Percentiles rank a stretch among this genome's conserved stretches.
phyloP scores from a whole-genome alignment of 2,888 invertebrate species.

The Masnerella sp. region DNA sequence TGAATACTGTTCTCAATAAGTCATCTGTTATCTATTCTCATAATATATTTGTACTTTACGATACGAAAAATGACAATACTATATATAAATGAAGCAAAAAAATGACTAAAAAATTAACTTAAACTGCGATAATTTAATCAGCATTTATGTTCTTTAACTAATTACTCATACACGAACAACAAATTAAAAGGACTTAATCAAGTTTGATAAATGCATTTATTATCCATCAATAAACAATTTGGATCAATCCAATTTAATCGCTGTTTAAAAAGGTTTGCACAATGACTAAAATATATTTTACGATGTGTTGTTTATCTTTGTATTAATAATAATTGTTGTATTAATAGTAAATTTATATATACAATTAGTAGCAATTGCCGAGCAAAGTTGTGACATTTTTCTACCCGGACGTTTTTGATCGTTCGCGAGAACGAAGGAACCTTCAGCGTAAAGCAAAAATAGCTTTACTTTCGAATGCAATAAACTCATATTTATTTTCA shows the following conservation, averaged over 20 bases:
- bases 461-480: slow-evolving; percentile 47
- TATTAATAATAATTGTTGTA: too few relatives aligned
- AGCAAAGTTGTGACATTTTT: slow-evolving; percentile 32
- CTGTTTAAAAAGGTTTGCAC: too few relatives aligned
- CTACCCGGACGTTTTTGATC: slow-evolving; percentile 12
- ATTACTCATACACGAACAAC: too few relatives aligned
- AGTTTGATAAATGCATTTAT: too few relatives aligned
- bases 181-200: too few relatives aligned
- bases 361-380: slow-evolving; percentile 21
- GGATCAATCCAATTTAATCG: too few relatives aligned
- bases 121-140: too few relatives aligned
- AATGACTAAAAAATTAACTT: background rate
- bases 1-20: slow-evolving; percentile 47
- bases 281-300: too few relatives aligned
- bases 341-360: too few relatives aligned
- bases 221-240: too few relatives aligned
- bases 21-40: slow-evolving; percentile 42
- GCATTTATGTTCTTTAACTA: too few relatives aligned
- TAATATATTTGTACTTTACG: slow-evolving; percentile 31
- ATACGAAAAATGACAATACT: slow-evolving; percentile 17
- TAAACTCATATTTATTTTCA: slow-evolving; percentile 53
- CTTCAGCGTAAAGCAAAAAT: slow-evolving; percentile 40
- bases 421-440: slow-evolving; percentile 18
- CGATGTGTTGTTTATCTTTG: too few relatives aligned
- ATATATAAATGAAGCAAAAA: background rate